Evolutionary conservation across 2,797 vertebrate species (phyloP).

Genomic region (Pteropus rufus): DNA sequence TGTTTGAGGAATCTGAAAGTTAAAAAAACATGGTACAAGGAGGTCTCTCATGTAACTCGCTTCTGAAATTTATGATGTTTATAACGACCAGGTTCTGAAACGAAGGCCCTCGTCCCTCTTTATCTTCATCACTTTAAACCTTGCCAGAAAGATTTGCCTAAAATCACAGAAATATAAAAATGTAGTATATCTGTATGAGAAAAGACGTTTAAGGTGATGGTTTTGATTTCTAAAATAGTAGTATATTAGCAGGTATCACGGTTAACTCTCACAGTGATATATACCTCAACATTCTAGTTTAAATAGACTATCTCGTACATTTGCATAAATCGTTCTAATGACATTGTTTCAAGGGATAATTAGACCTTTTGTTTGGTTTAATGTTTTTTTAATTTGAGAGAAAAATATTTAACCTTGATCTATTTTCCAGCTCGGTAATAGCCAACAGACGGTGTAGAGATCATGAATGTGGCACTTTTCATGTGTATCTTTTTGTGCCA

Average conservation of each 20-base stretch:
- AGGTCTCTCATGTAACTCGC: not conserved
- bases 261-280: not conserved
- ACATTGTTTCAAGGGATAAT: constrained; percentile 19
- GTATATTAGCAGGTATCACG: not conserved
- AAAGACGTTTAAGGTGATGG: not conserved
- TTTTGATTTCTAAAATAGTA: not conserved
- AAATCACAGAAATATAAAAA: not conserved
- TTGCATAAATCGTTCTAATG: constrained; percentile 27
- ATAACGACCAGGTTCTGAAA: not conserved
- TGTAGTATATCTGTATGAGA: not conserved
- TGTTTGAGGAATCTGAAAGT: not conserved
- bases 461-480: constrained; percentile 29
- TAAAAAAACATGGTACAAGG: not conserved
- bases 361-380: constrained; percentile 57
- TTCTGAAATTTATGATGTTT: not conserved
- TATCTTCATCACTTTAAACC: not conserved
- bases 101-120: not conserved
- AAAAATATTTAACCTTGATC: constrained; percentile 57
- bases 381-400: constrained; percentile 62
- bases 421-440: constrained; percentile 39
- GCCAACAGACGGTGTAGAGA: not conserved
- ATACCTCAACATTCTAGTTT: not conserved
- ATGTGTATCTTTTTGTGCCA: not conserved
- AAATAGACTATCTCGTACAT: not conserved
- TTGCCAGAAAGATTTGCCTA: not conserved